Conservation (phyloP, 2,888 invertebrate species). For the Drepanosiphum platanoidis region DNA sequence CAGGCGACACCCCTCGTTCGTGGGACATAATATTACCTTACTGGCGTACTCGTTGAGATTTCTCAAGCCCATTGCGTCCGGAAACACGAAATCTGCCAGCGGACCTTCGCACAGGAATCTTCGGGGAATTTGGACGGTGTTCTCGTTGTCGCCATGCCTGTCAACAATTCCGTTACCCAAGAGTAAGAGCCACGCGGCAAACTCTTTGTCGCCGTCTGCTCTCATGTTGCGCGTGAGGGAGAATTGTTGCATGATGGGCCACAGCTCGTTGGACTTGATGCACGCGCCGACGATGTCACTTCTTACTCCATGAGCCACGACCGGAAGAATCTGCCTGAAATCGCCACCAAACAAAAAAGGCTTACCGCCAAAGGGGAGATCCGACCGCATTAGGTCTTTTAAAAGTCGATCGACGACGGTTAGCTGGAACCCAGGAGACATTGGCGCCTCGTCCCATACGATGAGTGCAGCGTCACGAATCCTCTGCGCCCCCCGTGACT, state of each 20-base stretch:
- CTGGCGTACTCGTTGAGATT: too few relatives aligned
- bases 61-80: background rate
- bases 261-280: background rate
- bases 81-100: background rate
- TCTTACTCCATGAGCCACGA: background rate
- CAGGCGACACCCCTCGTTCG: background rate
- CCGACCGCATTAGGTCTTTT: background rate
- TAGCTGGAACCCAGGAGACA: background rate
- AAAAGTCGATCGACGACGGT: background rate
- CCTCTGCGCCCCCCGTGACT: too few relatives aligned
- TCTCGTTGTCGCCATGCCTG: background rate
- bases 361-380: conserved; percentile 18
- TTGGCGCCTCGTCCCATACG: too few relatives aligned
- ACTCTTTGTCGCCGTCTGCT: background rate
- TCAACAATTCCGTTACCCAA: background rate
- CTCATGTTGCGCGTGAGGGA: background rate
- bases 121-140: background rate
- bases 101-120: background rate
- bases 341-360: background rate
- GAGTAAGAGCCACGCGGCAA: background rate
- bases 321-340: background rate
- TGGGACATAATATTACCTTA: background rate
- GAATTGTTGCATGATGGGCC: too few relatives aligned
- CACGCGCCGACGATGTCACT: background rate
- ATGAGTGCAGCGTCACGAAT: too few relatives aligned